phyloP scores from a whole-genome alignment of 2,113 vertebrate species.

The Grallaria varia region DNA sequence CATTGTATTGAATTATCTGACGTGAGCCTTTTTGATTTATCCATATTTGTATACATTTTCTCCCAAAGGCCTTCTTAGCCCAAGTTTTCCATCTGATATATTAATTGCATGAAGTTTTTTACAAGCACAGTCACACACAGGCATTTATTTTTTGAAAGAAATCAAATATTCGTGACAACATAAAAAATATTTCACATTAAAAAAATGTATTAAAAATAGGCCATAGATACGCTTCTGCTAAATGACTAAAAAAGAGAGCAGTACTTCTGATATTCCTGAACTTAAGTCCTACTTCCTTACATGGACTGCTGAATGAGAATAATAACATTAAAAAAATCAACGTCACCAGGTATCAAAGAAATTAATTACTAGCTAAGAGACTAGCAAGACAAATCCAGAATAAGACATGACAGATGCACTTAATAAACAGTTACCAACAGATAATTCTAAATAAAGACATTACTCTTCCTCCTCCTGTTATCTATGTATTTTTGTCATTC shows the following conservation, averaged over 20 bases:
- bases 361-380: not conserved
- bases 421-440: slow-evolving; percentile 4
- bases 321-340: not conserved
- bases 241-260: not conserved
- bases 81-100: not conserved
- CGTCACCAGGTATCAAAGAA: not conserved
- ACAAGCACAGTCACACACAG: not conserved
- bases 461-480: not conserved
- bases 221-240: not conserved
- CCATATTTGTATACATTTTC: not conserved
- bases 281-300: not conserved
- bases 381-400: slow-evolving; percentile 6
- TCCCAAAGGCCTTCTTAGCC: not conserved
- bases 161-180: not conserved
- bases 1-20: not conserved
- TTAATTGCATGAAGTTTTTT: not conserved
- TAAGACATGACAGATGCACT: not conserved
- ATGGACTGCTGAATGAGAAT: not conserved
- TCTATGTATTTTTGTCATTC: slow-evolving; percentile 16
- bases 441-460: slow-evolving; percentile 13
- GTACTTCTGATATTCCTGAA: not conserved
- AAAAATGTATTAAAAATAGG: not conserved
- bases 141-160: not conserved
- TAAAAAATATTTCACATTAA: not conserved
- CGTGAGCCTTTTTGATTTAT: not conserved